Conservation (phyloP, 2,797 vertebrate genomes). For the Glossophaga mutica region DNA sequence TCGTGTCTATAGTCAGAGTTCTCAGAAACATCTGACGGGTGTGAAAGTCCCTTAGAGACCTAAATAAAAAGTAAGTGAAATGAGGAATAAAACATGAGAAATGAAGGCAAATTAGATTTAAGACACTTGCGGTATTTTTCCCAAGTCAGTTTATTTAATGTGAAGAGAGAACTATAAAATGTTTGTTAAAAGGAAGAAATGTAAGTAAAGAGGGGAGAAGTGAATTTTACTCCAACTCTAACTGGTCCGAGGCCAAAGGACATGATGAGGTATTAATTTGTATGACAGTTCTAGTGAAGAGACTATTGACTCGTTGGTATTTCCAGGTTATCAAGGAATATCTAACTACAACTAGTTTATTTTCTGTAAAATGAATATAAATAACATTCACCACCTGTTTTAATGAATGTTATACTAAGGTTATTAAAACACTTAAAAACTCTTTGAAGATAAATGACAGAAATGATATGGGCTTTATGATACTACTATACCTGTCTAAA, state of each 20-base stretch:
- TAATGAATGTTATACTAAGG: background rate
- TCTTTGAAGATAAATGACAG: background rate
- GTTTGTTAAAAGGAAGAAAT: background rate
- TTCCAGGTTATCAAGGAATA: background rate
- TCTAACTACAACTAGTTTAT: background rate
- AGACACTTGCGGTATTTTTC: background rate
- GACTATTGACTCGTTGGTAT: background rate
- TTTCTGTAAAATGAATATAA: conserved; percentile 1
- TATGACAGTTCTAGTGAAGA: background rate
- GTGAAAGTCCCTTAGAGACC: background rate
- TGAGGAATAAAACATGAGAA: background rate
- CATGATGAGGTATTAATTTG: background rate
- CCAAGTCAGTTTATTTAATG: background rate
- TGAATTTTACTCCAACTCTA: background rate
- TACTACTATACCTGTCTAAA: background rate
- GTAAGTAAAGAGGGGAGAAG: background rate
- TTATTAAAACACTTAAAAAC: conserved; percentile 6
- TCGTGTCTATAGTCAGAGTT: background rate
- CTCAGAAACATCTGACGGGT: background rate
- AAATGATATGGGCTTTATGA: background rate
- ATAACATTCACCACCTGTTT: background rate
- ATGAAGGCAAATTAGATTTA: background rate
- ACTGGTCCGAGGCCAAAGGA: background rate
- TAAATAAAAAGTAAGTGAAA: background rate
- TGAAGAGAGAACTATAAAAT: background rate